Conservation (phyloP, 2,797 vertebrate species). For the Darevskia mixta region DNA sequence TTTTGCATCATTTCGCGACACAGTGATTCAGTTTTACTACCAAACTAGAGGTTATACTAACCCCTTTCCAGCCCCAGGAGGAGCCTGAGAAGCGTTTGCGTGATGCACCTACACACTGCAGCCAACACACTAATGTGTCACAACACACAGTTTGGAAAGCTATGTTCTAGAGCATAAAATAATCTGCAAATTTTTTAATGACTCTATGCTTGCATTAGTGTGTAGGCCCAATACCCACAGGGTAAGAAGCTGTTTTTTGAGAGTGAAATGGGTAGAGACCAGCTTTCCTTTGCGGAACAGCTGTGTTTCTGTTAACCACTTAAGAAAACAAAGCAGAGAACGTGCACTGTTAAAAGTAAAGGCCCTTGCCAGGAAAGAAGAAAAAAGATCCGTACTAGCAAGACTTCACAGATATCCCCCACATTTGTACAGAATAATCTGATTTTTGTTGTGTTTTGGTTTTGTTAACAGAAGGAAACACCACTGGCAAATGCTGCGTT, state of each 20-base stretch:
- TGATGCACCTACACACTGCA: too few species aligned
- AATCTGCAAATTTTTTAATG: not conserved
- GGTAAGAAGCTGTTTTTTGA: not conserved
- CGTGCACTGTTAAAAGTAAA: not conserved
- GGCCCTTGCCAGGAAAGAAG: not conserved
- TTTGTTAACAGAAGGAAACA: constrained; percentile 91
- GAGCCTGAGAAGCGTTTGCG: too few species aligned
- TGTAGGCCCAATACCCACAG: not conserved
- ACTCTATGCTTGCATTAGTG: not conserved
- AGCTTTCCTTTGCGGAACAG: not conserved
- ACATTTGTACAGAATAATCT: not conserved
- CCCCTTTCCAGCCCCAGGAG: too few species aligned
- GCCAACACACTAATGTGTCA: too few species aligned
- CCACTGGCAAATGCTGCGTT: constrained; percentile 96
- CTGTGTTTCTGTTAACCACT: not conserved
- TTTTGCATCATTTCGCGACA: too few species aligned
- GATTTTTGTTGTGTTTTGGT: not conserved
- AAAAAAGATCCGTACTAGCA: not conserved
- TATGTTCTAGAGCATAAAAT: not conserved
- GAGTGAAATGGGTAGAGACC: too few species aligned
- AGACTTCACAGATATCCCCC: not conserved
- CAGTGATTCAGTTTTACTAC: too few species aligned
- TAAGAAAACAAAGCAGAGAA: not conserved
- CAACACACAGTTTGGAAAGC: not conserved
- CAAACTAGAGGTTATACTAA: too few species aligned